A percentile compares a stretch with the other conserved stretches of the same genome.
These are phyloP conservation scores for Panagrolaimus sp. DNA, from an alignment of 1,140 invertebrate genomes.

Conservation along the genomic window DNA sequence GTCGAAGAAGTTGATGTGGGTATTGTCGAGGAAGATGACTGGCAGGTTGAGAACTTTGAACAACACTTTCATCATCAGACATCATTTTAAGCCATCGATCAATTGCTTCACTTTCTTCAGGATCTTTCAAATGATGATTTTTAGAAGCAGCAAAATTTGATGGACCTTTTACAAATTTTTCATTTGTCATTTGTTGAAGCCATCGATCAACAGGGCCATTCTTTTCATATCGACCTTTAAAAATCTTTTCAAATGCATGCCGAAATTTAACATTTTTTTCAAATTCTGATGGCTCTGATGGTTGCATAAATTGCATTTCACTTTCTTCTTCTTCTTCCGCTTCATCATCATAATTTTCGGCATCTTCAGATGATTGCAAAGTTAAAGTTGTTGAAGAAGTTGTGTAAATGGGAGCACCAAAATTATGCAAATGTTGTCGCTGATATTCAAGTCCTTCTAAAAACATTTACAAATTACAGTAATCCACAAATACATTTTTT, in stretches of 20 bases:
- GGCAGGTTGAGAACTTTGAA: no score
- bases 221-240: no score
- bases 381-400: neutral
- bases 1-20: no score
- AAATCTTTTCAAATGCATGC: neutral
- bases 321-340: neutral
- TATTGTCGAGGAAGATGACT: no score
- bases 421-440: neutral
- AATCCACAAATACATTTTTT: neutral
- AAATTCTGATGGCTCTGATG: neutral
- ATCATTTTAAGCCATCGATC: no score
- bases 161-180: no score
- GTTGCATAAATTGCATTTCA: neutral
- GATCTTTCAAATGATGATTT: no score
- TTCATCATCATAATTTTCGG: neutral
- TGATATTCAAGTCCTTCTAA: slow-evolving; percentile 6
- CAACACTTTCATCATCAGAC: no score
- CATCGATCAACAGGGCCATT: no score
- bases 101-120: no score
- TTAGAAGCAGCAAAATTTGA: no score
- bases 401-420: neutral
- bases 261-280: neutral
- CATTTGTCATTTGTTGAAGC: no score
- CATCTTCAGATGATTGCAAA: neutral
- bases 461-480: neutral